These are phyloP conservation scores for Melitaea athalia DNA, from an alignment of 2,888 invertebrate species.

Conservation along the genomic window DNA sequence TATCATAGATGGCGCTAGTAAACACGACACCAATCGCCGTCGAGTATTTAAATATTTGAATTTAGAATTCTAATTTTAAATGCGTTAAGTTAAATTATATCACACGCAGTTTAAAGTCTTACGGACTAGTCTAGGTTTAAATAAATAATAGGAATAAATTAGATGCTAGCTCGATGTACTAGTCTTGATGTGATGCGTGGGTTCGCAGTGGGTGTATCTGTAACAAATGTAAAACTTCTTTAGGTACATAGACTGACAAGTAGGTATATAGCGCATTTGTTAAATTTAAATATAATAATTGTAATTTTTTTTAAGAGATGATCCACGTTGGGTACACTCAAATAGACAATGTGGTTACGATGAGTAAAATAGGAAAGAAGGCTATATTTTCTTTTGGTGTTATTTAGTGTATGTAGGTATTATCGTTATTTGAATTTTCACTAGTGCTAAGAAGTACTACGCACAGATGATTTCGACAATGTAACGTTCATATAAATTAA, in stretches of 20 bases:
- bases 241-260: background rate
- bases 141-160: conserved; percentile 1
- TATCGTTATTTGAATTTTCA: too few relatives aligned
- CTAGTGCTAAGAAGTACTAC: too few relatives aligned
- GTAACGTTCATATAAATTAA: too few relatives aligned
- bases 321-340: too few relatives aligned
- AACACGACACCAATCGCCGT: conserved; percentile 7
- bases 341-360: too few relatives aligned
- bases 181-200: background rate
- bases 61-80: conserved; percentile 44
- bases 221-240: conserved; percentile 30
- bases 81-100: conserved; percentile 56
- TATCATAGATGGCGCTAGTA: conserved; percentile 42
- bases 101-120: conserved; percentile 78
- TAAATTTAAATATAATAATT: too few relatives aligned
- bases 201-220: conserved; percentile 30
- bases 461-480: too few relatives aligned
- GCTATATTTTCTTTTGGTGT: too few relatives aligned
- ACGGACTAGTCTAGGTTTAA: conserved; percentile 56
- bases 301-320: too few relatives aligned
- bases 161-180: background rate
- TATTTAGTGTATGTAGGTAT: too few relatives aligned
- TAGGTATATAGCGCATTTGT: too few relatives aligned
- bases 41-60: conserved; percentile 36
- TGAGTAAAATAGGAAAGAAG: too few relatives aligned